phyloP scores from a whole-genome alignment of 1,140 invertebrate species.

The Drosophila repletoides region DNA sequence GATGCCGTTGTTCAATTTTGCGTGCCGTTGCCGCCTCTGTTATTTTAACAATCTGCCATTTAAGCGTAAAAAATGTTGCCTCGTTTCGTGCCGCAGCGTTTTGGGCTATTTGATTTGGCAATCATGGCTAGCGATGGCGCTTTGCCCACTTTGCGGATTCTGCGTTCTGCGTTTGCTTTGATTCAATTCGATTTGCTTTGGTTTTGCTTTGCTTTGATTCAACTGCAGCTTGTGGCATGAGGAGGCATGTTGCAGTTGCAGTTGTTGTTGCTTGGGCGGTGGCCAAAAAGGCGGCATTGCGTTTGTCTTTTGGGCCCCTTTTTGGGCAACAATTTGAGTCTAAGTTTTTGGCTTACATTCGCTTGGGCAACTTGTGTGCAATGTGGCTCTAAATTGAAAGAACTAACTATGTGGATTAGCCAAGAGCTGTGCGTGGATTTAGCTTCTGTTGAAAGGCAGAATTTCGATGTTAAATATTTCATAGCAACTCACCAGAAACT shows the following conservation, averaged over 20 bases:
- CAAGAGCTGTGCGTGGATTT: conserved; percentile 33
- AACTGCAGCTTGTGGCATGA: conserved; percentile 4
- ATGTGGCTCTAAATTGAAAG: conserved; percentile 19
- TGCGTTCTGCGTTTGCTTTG: conserved; percentile 62
- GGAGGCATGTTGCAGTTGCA: neutral
- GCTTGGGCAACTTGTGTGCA: conserved; percentile 15
- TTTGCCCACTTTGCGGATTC: conserved; percentile 56
- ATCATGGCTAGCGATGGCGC: conserved; percentile 62
- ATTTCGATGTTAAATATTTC: neutral
- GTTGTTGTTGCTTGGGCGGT: conserved; percentile 34
- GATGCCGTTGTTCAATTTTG: conserved; percentile 79
- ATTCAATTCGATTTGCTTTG: conserved; percentile 41
- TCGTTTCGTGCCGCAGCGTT: conserved; percentile 78
- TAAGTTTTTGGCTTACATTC: conserved; percentile 41
- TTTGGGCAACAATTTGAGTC: conserved; percentile 57
- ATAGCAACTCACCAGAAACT: neutral
- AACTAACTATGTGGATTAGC: conserved; percentile 51
- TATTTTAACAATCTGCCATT: conserved; percentile 81
- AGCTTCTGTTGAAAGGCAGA: neutral
- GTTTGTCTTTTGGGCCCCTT: conserved; percentile 61
- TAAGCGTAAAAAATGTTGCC: conserved; percentile 81
- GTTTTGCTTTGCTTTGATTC: conserved; percentile 14
- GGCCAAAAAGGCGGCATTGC: conserved; percentile 60
- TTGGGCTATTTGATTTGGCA: conserved; percentile 80
- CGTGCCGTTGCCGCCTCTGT: conserved; percentile 79